Conservation (phyloP, 2,113 vertebrate species). For the Alosa alosa region DNA sequence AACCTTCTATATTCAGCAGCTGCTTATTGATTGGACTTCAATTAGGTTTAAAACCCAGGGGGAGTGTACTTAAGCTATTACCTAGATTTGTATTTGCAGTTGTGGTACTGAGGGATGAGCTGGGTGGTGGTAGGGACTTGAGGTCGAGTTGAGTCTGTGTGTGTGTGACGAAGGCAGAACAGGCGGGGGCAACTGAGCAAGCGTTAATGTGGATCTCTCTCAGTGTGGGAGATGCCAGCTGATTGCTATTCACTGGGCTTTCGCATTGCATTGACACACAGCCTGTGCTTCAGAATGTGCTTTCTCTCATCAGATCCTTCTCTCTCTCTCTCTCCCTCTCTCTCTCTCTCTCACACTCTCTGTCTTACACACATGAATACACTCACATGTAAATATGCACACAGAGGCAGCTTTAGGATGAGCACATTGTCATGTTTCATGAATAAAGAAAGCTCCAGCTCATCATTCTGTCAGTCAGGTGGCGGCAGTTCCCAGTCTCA, state of each 20-base stretch:
- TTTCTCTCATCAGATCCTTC: not conserved
- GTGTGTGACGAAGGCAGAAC: not conserved
- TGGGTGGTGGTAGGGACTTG: not conserved
- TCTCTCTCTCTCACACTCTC: not conserved
- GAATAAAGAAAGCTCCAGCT: constrained; percentile 7
- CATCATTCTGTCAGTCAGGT: constrained; percentile 2
- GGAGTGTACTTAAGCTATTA: not conserved
- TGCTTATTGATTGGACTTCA: constrained; percentile 25
- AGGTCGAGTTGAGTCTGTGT: not conserved
- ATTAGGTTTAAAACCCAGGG: constrained; percentile 8
- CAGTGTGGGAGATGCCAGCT: not conserved
- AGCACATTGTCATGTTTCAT: constrained; percentile 16
- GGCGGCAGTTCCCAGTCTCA: not conserved
- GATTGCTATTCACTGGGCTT: not conserved
- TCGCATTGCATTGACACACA: constrained; percentile 10
- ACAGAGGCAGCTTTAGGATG: not conserved
- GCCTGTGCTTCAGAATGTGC: not conserved
- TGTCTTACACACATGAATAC: not conserved
- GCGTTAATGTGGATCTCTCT: not conserved
- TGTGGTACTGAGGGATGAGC: not conserved
- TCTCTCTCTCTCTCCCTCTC: not conserved
- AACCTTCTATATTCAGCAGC: constrained; percentile 13
- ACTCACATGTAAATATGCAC: not conserved
- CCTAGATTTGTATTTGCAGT: not conserved
- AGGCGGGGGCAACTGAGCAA: not conserved